phyloP scores from a whole-genome alignment of 2,888 invertebrate species.

The Athetis lepigone region DNA sequence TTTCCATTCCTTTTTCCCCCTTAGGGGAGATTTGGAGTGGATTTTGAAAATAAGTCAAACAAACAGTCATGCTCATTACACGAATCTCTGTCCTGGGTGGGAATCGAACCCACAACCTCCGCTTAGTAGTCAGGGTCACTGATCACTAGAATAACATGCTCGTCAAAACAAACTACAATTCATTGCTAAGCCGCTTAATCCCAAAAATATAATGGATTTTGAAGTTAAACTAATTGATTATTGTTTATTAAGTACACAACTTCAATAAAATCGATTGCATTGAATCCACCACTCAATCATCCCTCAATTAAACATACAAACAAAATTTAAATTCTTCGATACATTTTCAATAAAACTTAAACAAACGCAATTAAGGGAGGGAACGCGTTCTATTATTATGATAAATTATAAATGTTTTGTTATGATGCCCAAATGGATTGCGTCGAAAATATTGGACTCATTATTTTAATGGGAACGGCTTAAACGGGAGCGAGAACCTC shows the following conservation, averaged over 20 bases:
- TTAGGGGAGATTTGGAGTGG: too few relatives aligned
- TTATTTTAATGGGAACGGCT: constrained; percentile 52
- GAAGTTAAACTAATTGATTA: constrained; percentile 16
- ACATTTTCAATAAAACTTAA: constrained; percentile 37
- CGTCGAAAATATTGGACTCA: constrained; percentile 55
- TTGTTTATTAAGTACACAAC: constrained; percentile 12
- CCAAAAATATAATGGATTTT: neutral
- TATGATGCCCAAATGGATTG: constrained; percentile 39
- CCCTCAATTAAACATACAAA: constrained; percentile 40
- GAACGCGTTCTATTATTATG: constrained; percentile 13
- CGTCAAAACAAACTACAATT: too few relatives aligned
- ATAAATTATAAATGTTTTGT: constrained; percentile 39
- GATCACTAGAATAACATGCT: too few relatives aligned
- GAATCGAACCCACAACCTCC: too few relatives aligned
- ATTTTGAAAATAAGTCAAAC: too few relatives aligned
- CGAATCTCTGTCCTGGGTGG: too few relatives aligned
- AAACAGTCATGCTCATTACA: too few relatives aligned
- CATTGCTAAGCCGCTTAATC: too few relatives aligned
- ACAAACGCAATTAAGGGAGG: constrained; percentile 30
- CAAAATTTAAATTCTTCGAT: constrained; percentile 40
- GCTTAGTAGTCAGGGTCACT: too few relatives aligned
- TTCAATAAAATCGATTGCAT: constrained; percentile 39
- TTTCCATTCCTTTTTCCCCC: too few relatives aligned
- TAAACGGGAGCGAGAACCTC: constrained; percentile 24
- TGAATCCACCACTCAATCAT: constrained; percentile 43